Base-by-base conservation (phyloP, 2,888 invertebrate species). In the Pandemis corylana region DNA sequence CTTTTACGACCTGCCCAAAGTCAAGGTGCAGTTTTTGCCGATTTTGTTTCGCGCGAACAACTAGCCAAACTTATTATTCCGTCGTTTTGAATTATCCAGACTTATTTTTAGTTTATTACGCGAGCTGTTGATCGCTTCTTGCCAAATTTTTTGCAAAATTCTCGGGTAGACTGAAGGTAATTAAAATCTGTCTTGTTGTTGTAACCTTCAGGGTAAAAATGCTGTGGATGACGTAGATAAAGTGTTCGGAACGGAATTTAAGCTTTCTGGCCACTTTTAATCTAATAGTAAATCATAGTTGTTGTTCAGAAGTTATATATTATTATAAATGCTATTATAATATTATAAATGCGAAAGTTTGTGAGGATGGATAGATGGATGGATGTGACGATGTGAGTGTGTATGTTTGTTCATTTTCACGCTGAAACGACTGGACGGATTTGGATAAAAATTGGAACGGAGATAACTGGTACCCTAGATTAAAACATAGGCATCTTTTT, bases 121-220 rank as follows among this genome's bases (percentile, higher is more conserved):
- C 42, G 20, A 7, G 49, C 62, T 72, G 76, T 76, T 78, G 68
- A 71, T 74, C 42, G 41, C 46, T 13, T 53, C 28, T 56, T 77
- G 78, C 78, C 77, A 78, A 72, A 28, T 70, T 77, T 78, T 76
- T 75, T 44, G 70, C 70, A 62, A 59, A 59, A 63, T 63, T 68
- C 68, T 68, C 56, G 63, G 9, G 9, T 67, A 61, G 61, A 36
- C 72, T 72, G 20, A 46, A 62, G 10, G 46, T 56, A 53, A 46
- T 65, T 64, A 56, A 56, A 73, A 20, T 28, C 56, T 20, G 63
- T 63, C 12, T 49, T 49, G 67, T 62, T 72, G 62, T 72, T 67
- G 44, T 68, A 63, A 68, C 68, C 68, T 68, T 73, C 64, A 12
- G 12, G 64, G 41, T 73, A 73, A 49, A 63, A 70, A 63, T 36